Evolutionary conservation across 2,113 vertebrate species (phyloP).

Genomic region (Ovis canadensis): DNA sequence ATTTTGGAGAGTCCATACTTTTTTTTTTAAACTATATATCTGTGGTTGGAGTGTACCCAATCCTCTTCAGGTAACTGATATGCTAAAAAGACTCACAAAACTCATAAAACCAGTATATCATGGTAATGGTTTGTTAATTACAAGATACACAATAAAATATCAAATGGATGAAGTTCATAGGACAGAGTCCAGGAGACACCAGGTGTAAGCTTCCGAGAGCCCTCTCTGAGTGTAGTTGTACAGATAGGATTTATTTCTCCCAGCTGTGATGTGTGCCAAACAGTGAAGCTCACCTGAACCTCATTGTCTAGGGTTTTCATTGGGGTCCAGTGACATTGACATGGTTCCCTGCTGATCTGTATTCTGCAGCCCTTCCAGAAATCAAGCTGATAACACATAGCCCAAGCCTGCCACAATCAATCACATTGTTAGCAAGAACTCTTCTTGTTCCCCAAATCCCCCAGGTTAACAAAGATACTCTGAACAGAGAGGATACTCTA

Average conservation of each 20-base stretch:
- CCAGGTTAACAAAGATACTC: not conserved
- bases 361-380: not conserved
- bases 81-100: not conserved
- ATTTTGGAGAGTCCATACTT: accelerated
- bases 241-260: not conserved
- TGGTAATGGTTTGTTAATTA: not conserved
- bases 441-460: not conserved
- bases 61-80: not conserved
- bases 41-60: not conserved
- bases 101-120: not conserved
- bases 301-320: not conserved
- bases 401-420: not conserved
- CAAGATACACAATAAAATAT: not conserved
- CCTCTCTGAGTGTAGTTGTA: not conserved
- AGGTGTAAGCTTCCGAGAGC: accelerated
- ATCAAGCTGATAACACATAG: too few relatives aligned
- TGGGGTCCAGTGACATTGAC: too few relatives aligned
- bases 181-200: too few relatives aligned
- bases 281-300: not conserved
- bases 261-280: not conserved
- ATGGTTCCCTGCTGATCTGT: not conserved
- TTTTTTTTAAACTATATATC: not conserved
- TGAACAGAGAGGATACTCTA: not conserved
- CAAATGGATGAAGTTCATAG: not conserved
- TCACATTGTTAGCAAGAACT: not conserved